Percentiles rank a stretch among this genome's conserved stretches.
These are phyloP conservation scores for Actinernus sp. DNA, from an alignment of 92 coral and sea anemone genomes.

Conservation along the genomic window DNA sequence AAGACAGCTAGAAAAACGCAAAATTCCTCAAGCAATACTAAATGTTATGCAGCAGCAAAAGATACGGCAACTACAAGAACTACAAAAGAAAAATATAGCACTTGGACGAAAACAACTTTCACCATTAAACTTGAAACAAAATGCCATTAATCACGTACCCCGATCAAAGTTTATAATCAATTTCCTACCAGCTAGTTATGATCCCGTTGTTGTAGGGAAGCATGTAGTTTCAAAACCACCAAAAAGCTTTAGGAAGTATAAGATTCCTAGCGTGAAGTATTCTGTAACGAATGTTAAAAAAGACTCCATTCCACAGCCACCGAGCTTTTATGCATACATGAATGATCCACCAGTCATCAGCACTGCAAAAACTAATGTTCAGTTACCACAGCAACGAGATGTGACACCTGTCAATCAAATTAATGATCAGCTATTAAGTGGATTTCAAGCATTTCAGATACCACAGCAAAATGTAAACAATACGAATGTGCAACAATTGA, in stretches of 20 bases:
- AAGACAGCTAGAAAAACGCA: background rate
- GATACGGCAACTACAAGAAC: background rate
- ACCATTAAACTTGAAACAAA: background rate
- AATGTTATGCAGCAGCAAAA: background rate
- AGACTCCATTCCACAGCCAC: background rate
- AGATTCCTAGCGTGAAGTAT: background rate
- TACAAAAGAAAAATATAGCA: background rate
- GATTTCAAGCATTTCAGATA: background rate
- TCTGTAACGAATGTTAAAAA: background rate
- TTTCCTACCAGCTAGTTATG: too few species aligned
- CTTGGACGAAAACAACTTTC: background rate
- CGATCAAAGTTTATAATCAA: too few species aligned
- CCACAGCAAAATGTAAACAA: constrained; percentile 1
- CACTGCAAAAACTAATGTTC: background rate
- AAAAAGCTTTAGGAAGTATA: background rate
- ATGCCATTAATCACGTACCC: too few species aligned
- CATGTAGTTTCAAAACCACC: background rate
- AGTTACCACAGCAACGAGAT: background rate
- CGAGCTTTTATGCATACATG: background rate
- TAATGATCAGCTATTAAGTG: background rate
- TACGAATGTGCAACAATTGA: background rate
- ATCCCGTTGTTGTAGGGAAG: background rate
- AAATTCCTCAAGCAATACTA: background rate
- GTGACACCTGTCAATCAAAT: constrained; percentile 8
- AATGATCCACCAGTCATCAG: background rate